Evolutionary conservation across 2,113 vertebrate species (phyloP).

Genomic region (Urocolius indicus): DNA sequence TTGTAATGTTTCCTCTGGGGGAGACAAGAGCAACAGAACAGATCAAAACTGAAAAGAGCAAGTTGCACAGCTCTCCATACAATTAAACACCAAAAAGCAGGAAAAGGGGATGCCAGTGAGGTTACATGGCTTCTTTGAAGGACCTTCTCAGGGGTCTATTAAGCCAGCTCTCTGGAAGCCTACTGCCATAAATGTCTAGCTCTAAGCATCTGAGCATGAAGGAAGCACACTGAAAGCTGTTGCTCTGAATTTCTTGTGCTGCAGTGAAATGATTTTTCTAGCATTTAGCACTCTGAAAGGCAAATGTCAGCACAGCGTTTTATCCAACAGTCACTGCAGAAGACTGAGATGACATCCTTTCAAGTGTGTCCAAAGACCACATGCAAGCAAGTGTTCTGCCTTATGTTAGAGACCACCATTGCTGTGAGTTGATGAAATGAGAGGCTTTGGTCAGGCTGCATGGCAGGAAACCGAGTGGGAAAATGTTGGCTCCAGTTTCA

Average conservation of each 20-base stretch:
- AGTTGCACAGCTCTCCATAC: background rate
- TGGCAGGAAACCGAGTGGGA: slow-evolving; percentile 49
- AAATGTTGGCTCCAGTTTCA: background rate
- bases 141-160: background rate
- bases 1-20: background rate
- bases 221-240: background rate
- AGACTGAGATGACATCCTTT: background rate
- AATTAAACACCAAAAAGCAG: background rate
- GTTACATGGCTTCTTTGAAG: background rate
- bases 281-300: background rate
- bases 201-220: background rate
- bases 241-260: background rate
- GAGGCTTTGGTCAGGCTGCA: slow-evolving; percentile 18
- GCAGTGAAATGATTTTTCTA: background rate
- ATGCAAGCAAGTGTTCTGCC: background rate
- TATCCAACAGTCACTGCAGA: background rate
- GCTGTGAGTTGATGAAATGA: background rate
- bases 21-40: background rate
- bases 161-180: background rate
- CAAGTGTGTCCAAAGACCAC: background rate
- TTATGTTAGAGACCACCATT: background rate
- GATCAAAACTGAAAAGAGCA: background rate
- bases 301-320: slow-evolving; percentile 14
- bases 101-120: background rate
- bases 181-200: background rate